Evolutionary conservation across 2,888 invertebrate species (phyloP), one percentile per base, ranked within the genome.

Genomic region (Patella pellucida): DNA sequence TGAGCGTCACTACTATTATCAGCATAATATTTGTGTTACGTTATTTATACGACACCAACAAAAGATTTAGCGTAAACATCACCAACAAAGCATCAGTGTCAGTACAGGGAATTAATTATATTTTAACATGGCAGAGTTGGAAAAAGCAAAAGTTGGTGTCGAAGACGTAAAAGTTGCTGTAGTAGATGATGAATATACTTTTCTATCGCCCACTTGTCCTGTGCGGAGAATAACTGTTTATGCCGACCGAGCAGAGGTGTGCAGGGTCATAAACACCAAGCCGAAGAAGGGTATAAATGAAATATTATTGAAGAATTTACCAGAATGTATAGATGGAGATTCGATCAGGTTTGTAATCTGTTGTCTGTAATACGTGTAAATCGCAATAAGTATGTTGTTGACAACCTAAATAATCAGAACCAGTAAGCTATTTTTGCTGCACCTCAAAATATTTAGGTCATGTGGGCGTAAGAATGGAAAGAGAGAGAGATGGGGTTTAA

Each of bases 201-300:
- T 76, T 72, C 23, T 68, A 14, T 73, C 78, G 2, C 72, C 74
- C 3, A 80, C 80, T n/a, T 83, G 83, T 27, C 78, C 80, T 12
- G 79, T 82, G 52, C 80, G 83, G 31, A 83, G 82, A 67, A 84
- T 86, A 31, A 83, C 83, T 7, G 86, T 87, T 12, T 87, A 87
- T 72, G 77, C 84, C 52, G 87, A 87, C 78, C 76, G 86, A 51
- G 87, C 87, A 3, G 85, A 87, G 72, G 85, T 87, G 1, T 85
- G 83, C 74, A 79, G 86, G 14, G 75, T 80, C 11, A 69, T 85
- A 62, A 81, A 81, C 41, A 74, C 81, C 0, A 76, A 71, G 5
- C 62, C 83, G 15, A 75, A 68, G 15, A 52, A 73, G n/a, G 86
- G 85, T 11, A 78, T 82, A 31, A 83, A 85, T 72, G 85, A 87